Base-by-base conservation (phyloP, 2,797 vertebrate genomes). In the Microctenopoma stevenorrisi region DNA sequence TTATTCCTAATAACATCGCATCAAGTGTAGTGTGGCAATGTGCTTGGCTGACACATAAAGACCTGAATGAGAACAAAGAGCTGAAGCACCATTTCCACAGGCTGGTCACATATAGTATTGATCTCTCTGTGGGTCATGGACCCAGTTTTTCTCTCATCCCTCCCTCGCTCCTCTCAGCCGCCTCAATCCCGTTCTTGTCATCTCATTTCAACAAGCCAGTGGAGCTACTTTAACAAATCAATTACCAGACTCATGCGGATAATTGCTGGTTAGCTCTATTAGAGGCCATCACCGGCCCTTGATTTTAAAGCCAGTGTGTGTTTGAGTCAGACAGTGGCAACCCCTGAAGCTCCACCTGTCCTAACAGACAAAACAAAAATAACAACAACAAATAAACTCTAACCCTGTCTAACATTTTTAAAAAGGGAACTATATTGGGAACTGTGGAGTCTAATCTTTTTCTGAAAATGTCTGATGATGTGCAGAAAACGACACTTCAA, bases 141-240 rank as follows among this genome's bases (percentile, higher is more conserved):
- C 26, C 47, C 28, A 26, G 18, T 38, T 52, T 35, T 2, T 3
- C 16, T 33, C 0, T 7, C 47, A 33, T 43, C 38, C 30, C 58
- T 60, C 54, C 55, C 57, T 58, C 37, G 30, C 57, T 11, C 48
- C 44, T 51, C 74, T 25, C 28, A 47, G 3, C 7, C 18, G 44
- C 79, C 48, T 74, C 64, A 28, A 67, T 75, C 72, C 86, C 78
- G 65, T 64, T 78, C 75, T 40, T 76, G 82, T 82, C 72, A 70
- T 89, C 68, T 85, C 70, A 68, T 82, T 83, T 72, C 78, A 72
- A 11, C 55, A 16, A 48, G 43, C 75, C 78, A 59, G 65, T 37
- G 42, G 54, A 52, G 55, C 40, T 25, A 52, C 53, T 72, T 65
- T 49, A 77, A 85, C 81, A 85, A 88, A 91, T 92, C 81, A 87